Conservation (phyloP, 1,140 invertebrate genomes). For the Pogonus chalceus region DNA sequence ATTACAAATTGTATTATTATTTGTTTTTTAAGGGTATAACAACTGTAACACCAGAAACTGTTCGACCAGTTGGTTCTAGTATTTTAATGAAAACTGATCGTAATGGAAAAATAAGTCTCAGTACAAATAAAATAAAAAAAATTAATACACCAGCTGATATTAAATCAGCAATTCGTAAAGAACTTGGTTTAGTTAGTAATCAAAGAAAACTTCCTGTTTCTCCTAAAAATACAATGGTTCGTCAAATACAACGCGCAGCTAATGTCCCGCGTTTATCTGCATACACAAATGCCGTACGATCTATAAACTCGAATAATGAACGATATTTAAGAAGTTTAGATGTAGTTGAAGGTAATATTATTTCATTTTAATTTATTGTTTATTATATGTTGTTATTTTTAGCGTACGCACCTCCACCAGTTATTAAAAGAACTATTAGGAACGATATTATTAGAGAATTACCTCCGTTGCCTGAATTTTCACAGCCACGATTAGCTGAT, state of each 20-base stretch:
- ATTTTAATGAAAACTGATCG: slow-evolving; percentile 41
- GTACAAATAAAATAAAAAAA: slow-evolving; percentile 37
- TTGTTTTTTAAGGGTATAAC: neutral
- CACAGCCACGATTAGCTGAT: neutral
- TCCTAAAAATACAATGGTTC: slow-evolving; percentile 6
- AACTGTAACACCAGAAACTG: neutral
- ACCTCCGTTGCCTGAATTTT: neutral
- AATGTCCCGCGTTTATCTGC: neutral
- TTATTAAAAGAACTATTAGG: slow-evolving; percentile 8
- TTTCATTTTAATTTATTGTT: neutral
- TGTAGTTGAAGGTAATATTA: slow-evolving; percentile 1
- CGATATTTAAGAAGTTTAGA: neutral
- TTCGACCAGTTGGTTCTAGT: slow-evolving; percentile 25
- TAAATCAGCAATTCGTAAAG: slow-evolving; percentile 28
- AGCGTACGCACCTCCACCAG: slow-evolving; percentile 1
- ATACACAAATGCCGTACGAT: too few species aligned
- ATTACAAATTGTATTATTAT: neutral
- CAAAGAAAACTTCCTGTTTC: slow-evolving; percentile 13
- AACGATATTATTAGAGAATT: slow-evolving; percentile 8
- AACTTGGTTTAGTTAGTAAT: slow-evolving; percentile 26
- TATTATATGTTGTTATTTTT: neutral
- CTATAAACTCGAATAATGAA: neutral
- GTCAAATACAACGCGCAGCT: slow-evolving; percentile 11
- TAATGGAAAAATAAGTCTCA: slow-evolving; percentile 40
- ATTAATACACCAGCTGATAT: slow-evolving; percentile 22